Conservation (phyloP, 2,113 vertebrate genomes). For the Hirundichthys speculiger region DNA sequence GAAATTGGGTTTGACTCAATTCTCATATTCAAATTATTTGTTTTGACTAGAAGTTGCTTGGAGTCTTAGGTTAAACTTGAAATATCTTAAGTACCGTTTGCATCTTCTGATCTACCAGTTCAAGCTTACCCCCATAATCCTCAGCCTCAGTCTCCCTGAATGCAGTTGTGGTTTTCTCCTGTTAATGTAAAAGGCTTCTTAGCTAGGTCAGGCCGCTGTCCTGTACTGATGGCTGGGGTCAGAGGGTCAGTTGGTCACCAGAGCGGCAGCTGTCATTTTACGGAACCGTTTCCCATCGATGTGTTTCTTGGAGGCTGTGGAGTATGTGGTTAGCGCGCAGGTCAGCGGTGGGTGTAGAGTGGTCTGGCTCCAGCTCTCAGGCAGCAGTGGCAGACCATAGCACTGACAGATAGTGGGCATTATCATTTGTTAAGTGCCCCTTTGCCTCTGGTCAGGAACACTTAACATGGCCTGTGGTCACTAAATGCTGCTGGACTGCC, state of each 20-base stretch:
- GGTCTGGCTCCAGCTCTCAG: slow-evolving; percentile 76
- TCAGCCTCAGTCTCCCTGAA: slow-evolving; percentile 15
- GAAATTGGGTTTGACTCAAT: not conserved
- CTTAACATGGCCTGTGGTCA: slow-evolving; percentile 86
- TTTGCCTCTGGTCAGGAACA: slow-evolving; percentile 83
- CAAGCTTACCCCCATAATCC: slow-evolving; percentile 1
- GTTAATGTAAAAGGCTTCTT: slow-evolving; percentile 49
- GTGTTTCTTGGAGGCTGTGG: slow-evolving; percentile 60
- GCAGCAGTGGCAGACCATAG: slow-evolving; percentile 69
- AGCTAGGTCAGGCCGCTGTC: slow-evolving; percentile 32
- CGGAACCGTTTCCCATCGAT: slow-evolving; percentile 26
- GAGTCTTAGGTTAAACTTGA: not conserved
- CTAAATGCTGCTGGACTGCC: slow-evolving; percentile 80
- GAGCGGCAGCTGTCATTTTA: slow-evolving; percentile 64
- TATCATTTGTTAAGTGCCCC: slow-evolving; percentile 86
- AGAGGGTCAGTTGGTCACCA: slow-evolving; percentile 48
- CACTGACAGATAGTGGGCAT: slow-evolving; percentile 81
- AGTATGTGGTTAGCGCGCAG: slow-evolving; percentile 79
- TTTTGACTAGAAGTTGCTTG: not conserved
- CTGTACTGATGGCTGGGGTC: slow-evolving; percentile 44
- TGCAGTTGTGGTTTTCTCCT: slow-evolving; percentile 23
- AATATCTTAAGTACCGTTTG: not conserved
- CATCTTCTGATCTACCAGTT: not conserved
- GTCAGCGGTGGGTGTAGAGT: slow-evolving; percentile 74
- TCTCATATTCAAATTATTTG: slow-evolving; percentile 6